Evolutionary conservation across 2,113 vertebrate genomes (phyloP), one percentile per base, ranked within the genome.

Genomic region (Conger conger): DNA sequence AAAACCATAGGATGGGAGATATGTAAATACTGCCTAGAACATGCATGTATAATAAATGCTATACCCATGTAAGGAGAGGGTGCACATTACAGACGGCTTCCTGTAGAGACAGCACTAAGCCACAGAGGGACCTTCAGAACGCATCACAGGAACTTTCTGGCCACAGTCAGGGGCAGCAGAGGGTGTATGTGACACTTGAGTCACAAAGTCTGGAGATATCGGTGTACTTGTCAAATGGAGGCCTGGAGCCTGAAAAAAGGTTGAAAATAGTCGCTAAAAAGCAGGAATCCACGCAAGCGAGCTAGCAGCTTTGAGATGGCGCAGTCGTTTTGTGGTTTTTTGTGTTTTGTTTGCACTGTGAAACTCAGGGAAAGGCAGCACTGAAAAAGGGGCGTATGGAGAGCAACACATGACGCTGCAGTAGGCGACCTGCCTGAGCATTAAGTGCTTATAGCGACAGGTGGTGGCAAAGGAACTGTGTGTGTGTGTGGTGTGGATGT

Each of bases 151-250:
- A 63, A 35, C 57, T 30, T 30, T 9, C 23, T n/a, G 35, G 23
- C 35, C 81, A 68, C 53, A 68, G n/a, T 60, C 81, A 38, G 27
- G 8, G 16, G 80, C 57, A 36, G 50, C 30, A 57, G 54, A 82
- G 33, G 81, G 35, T 82, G n/a, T 82, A 38, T 53, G 27, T 82
- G 81, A 82, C 81, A 57, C 54, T 50, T 63, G 81, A 57, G 57
- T 63, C 37, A 82, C 81, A 63, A 60, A 68, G 50, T 37, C 80
- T 82, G 80, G 81, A 82, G 57, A 82, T 68, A 82, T 54, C 54
- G 3, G 27, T 73, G 68, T 73, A 73, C 68, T 73, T 73, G 68
- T 73, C 68, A 38, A 63, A 63, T 57, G 37, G 81, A 63, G 81
- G 81, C 38, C 27, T 68, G 60, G 57, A 40, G 35, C 27, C 0